Evolutionary conservation across 1,140 invertebrate species (phyloP).

Genomic region (Macrostomum lignano): DNA sequence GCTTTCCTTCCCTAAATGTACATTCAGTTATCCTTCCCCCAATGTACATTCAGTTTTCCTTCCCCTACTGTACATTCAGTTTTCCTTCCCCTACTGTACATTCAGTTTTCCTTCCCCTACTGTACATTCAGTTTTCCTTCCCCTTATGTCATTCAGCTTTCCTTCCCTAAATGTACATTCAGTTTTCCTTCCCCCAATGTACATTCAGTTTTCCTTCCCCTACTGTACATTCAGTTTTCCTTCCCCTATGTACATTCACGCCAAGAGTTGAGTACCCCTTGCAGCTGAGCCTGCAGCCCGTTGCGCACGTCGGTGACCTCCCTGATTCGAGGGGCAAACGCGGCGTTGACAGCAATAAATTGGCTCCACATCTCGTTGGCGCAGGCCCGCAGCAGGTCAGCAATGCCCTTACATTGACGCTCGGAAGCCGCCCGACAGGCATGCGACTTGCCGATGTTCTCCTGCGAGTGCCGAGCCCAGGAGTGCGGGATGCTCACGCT

Average conservation of each 20-base stretch:
- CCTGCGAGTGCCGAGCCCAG: constrained; percentile 56
- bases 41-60: no score
- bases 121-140: no score
- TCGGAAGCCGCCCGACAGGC: constrained; percentile 47
- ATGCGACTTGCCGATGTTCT: constrained; percentile 50
- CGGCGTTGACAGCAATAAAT: constrained; percentile 40
- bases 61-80: no score
- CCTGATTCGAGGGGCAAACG: constrained; percentile 21
- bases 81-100: no score
- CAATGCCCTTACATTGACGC: constrained; percentile 45
- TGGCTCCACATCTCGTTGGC: constrained; percentile 61
- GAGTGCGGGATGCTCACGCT: constrained; percentile 47
- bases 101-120: no score
- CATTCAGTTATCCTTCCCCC: no score
- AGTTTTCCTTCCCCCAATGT: no score
- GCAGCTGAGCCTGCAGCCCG: constrained; percentile 51
- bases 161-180: no score
- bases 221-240: no score
- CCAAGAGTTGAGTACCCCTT: constrained; percentile 34
- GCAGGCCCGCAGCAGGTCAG: constrained; percentile 46
- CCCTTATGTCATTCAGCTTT: no score
- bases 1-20: no score
- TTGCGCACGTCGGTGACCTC: constrained; percentile 31
- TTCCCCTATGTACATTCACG: background rate
- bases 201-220: no score